A percentile compares a stretch with the other conserved stretches of the same genome.
phyloP scores from a whole-genome alignment of 2,113 vertebrate species.

The Gopherus flavomarginatus region DNA sequence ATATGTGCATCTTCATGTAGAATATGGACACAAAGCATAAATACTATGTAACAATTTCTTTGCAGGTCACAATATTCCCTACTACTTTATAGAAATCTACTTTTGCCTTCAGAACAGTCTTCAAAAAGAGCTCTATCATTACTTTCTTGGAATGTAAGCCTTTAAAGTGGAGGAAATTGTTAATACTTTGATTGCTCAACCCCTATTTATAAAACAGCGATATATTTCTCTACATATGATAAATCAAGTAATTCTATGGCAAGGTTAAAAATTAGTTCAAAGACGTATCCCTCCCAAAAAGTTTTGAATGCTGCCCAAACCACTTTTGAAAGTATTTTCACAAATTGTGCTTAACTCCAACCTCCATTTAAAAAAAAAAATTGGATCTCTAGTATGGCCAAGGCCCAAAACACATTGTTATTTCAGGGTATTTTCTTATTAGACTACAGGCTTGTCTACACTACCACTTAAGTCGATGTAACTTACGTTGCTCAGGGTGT shows the following conservation, averaged over 20 bases:
- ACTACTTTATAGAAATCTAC: not conserved
- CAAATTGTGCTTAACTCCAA: not conserved
- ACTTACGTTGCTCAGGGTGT: no score
- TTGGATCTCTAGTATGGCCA: not conserved
- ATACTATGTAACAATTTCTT: not conserved
- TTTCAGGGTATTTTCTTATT: not conserved
- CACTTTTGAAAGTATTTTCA: not conserved
- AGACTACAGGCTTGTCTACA: not conserved
- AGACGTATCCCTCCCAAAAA: not conserved
- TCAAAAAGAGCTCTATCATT: not conserved
- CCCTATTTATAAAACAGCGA: not conserved
- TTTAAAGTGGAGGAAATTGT: not conserved
- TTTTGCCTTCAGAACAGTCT: not conserved
- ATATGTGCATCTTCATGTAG: accelerated
- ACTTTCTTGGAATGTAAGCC: not conserved
- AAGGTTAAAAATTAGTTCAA: not conserved
- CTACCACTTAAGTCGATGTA: no score
- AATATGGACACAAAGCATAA: not conserved
- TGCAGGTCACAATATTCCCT: not conserved
- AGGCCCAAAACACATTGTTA: not conserved
- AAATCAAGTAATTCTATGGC: accelerated
- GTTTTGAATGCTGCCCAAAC: not conserved
- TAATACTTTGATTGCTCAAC: not conserved
- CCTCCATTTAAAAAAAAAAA: not conserved
- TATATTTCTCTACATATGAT: not conserved